Evolutionary conservation across 2,797 vertebrate genomes (phyloP), one percentile per base, ranked within the genome.

Genomic region (Parauchenoglanis punctatus): DNA sequence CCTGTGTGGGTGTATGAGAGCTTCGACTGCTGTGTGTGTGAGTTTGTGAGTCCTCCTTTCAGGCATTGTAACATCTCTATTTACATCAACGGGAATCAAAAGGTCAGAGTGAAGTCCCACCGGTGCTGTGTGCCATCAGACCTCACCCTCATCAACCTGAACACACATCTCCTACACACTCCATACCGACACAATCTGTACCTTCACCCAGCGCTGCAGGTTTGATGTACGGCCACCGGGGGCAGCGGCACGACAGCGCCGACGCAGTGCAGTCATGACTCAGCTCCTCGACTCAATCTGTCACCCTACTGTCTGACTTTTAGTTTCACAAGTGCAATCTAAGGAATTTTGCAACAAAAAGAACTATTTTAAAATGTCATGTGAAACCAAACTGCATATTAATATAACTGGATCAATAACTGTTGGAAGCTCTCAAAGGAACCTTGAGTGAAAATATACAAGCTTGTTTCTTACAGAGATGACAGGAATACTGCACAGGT

Each of bases 211-310:
- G 54, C 46, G 75, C 70, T 84, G 88, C 68, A 86, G 83, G 78
- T 84, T 49, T 44, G 63, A 25, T 35, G 18, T 54, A 5, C 3
- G 52, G 15, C 86, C 76, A 86, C 75, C 49, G 46, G 90, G 61
- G 90, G 86, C 85, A 90, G 78, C 15, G 18, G 44, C 81, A 61
- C 13, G 65, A 49, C 78, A 81, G 31, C 12, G 44, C 59, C 58
- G 82, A 89, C 17, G 40, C 28, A 49, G 73, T 77, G 81, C 83
- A 63, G 54, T 75, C 13, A 85, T 89, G 88, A 90, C 80, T 89
- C 88, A 88, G 88, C 91, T 82, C 77, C 77, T 77, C 75, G 52
- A 28, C 75, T 31, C 75, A 78, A 23, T 4, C 58, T 81, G 35
- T 63, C 78, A 59, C 58, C 11, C 1, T 7, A 80, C 56, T 59